Evolutionary conservation across 2,888 invertebrate species (phyloP).

Genomic region (Dolichopus griseipennis): DNA sequence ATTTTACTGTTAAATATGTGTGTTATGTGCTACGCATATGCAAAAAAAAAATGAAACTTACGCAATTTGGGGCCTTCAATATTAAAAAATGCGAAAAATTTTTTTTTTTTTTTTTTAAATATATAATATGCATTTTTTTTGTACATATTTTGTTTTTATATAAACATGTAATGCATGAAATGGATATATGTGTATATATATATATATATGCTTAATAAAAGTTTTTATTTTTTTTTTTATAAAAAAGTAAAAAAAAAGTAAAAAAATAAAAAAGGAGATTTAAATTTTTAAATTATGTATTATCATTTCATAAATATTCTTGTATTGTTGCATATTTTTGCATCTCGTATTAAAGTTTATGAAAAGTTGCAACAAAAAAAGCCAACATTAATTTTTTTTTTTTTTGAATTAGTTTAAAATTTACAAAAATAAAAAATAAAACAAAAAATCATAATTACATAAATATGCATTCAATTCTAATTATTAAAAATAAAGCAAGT

Average conservation of each 20-base stretch:
- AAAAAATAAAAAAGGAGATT: too few species aligned
- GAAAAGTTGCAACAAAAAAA: not conserved
- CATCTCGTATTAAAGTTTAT: too few species aligned
- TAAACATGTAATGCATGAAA: too few species aligned
- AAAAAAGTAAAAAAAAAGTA: too few species aligned
- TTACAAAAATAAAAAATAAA: too few species aligned
- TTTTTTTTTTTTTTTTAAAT: not conserved
- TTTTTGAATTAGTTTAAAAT: too few species aligned
- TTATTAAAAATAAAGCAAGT: too few species aligned
- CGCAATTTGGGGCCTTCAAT: constrained; percentile 3
- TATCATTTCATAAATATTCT: not conserved
- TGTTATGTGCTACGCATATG: constrained; percentile 2
- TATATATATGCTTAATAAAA: not conserved
- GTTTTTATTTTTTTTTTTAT: not conserved
- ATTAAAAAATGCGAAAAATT: not conserved
- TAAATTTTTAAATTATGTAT: not conserved
- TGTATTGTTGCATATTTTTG: not conserved
- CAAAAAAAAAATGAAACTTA: too few species aligned
- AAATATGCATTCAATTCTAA: too few species aligned
- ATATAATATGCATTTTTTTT: not conserved
- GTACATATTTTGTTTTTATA: too few species aligned
- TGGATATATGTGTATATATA: not conserved
- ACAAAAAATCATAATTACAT: too few species aligned
- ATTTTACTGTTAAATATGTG: not conserved
- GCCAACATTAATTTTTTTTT: too few species aligned